Conservation (phyloP, 2,888 invertebrate genomes). For the Rhodophaea formosa region DNA sequence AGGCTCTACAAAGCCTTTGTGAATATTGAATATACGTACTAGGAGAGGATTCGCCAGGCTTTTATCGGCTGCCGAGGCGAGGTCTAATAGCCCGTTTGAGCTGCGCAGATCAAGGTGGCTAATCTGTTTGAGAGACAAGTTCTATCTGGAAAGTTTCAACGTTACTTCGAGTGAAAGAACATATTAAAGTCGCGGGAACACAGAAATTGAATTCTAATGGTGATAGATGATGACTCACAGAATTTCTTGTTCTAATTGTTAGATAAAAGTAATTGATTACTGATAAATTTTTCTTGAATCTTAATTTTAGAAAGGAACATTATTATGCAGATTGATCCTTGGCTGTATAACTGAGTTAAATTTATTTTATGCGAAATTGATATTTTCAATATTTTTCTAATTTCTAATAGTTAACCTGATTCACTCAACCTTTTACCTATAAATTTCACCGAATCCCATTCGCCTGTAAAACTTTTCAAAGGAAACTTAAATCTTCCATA, state of each 20-base stretch:
- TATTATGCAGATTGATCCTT: too few relatives aligned
- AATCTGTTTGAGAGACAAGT: background rate
- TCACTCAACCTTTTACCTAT: background rate
- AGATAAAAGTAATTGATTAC: too few relatives aligned
- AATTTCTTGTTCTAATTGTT: too few relatives aligned
- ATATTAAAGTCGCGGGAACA: too few relatives aligned
- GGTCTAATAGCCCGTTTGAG: slow-evolving; percentile 1
- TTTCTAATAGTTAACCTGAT: background rate
- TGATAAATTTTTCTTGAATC: too few relatives aligned
- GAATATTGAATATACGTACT: slow-evolving; percentile 4
- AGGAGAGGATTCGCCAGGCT: background rate
- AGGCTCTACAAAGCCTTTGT: background rate
- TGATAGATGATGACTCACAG: too few relatives aligned
- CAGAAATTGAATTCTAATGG: too few relatives aligned
- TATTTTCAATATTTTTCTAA: too few relatives aligned
- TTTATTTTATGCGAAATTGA: too few relatives aligned
- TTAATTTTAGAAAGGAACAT: too few relatives aligned
- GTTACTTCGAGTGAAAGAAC: background rate
- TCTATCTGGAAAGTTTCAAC: background rate
- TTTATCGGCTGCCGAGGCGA: slow-evolving; percentile 1
- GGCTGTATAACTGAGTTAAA: too few relatives aligned
- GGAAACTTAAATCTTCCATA: background rate
- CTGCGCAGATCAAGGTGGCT: background rate
- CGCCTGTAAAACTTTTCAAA: background rate
- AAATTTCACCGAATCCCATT: background rate